Conservation (phyloP, 2,888 invertebrate species). For the Lagria hirta region DNA sequence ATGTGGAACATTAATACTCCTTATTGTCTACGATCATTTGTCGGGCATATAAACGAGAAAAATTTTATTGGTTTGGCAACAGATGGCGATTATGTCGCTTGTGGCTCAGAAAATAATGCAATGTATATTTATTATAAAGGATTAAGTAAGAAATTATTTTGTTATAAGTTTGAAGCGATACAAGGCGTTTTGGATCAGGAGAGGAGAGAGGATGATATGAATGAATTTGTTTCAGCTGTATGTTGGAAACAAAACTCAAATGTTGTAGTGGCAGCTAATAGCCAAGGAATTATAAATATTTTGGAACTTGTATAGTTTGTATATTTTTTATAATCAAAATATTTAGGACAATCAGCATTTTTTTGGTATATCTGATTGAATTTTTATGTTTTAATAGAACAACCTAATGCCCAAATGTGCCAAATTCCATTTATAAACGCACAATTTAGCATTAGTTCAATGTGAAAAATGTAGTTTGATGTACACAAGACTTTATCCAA, state of each 20-base stretch:
- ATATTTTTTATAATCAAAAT: not conserved
- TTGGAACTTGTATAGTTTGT: constrained; percentile 67
- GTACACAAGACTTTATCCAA: constrained; percentile 27
- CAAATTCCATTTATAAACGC: constrained; percentile 25
- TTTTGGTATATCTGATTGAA: constrained; percentile 17
- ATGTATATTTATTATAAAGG: constrained; percentile 91
- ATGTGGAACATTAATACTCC: constrained; percentile 83
- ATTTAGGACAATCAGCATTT: constrained; percentile 18
- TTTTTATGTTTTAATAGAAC: constrained; percentile 1
- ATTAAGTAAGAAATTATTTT: constrained; percentile 80
- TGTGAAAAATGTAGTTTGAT: constrained; percentile 22
- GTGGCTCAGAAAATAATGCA: constrained; percentile 93
- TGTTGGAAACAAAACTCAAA: constrained; percentile 87
- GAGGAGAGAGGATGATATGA: constrained; percentile 80
- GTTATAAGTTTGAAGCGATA: constrained; percentile 83
- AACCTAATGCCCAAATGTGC: constrained; percentile 23
- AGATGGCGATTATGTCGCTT: constrained; percentile 89
- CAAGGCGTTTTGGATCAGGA: constrained; percentile 75
- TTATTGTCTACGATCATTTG: constrained; percentile 80
- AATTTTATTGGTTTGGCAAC: constrained; percentile 94
- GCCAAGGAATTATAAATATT: constrained; percentile 91
- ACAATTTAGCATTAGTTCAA: constrained; percentile 22
- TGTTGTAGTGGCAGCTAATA: constrained; percentile 89
- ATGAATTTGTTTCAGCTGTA: constrained; percentile 94
- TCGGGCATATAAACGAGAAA: constrained; percentile 92